Conservation (phyloP, 2,113 vertebrate genomes). For the cattle (Bos taurus) region ARS-UCD2.0 NC_037330.1:48376001-48376500, state of each 20-base stretch:
- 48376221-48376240: neutral
- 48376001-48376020: neutral
- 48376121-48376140: neutral
- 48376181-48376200: neutral
- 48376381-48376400: neutral
- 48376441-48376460: neutral
- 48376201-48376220: neutral
- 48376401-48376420: neutral
- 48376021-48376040: neutral
- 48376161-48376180: neutral
- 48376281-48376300: neutral
- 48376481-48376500: neutral
- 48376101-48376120: neutral
- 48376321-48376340: neutral
- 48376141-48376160: neutral
- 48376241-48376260: neutral
- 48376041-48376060: neutral
- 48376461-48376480: neutral
- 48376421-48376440: neutral
- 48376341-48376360: neutral
- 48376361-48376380: neutral
- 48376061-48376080: neutral
- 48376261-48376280: neutral
- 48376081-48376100: too few relatives aligned
- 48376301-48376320: neutral